Base-by-base conservation (phyloP, 2,797 vertebrate species). In the Takifugu rubripes region DNA sequence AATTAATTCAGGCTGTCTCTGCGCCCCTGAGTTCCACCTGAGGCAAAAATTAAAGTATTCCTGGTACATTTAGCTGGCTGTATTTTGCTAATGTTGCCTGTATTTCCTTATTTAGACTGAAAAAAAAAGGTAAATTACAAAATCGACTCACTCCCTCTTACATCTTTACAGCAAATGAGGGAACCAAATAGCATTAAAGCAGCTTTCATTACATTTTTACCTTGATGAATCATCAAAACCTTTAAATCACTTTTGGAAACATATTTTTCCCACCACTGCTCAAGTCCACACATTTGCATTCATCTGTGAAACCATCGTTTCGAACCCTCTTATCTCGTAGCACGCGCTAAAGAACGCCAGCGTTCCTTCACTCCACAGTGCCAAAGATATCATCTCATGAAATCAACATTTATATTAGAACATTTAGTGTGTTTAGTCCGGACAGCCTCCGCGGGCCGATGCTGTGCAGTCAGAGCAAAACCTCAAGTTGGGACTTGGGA, bases 401-500 rank as follows among this genome's bases (percentile, higher is more conserved):
- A 83, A 87, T 84, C 79, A 77, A 75, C 72, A 83, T 83, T 83
- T 83, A 77, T 78, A 78, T 78, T 60, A 63, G 44, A 72, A 59
- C 51, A 61, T 71, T 70, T 79, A 54, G 58, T 57, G 50, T 52
- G 46, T 67, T 79, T 46, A 45, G 24, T 21, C 43, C 62, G 50
- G 49, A 50, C 53, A 0, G 17, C 50, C 55, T 70, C 53, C 57
- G 61, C 47, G 45, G 54, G 53, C 24, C 43, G 48, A 65, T 26
- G 33, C 5, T 48, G 54, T 60, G 59, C 53, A 45, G 60, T 54
- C 1, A 27, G 52, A 69, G 59, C 36, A 56, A 54, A 63, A 55
- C 67, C 56, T 60, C 27, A 33, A 44, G 66, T 65, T 68, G 60
- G 67, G 59, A 74, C 68, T 42, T 59, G 63, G 62, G 11, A 36